Conservation (phyloP, 1,140 invertebrate genomes). For the Drosophila takahashii region DNA sequence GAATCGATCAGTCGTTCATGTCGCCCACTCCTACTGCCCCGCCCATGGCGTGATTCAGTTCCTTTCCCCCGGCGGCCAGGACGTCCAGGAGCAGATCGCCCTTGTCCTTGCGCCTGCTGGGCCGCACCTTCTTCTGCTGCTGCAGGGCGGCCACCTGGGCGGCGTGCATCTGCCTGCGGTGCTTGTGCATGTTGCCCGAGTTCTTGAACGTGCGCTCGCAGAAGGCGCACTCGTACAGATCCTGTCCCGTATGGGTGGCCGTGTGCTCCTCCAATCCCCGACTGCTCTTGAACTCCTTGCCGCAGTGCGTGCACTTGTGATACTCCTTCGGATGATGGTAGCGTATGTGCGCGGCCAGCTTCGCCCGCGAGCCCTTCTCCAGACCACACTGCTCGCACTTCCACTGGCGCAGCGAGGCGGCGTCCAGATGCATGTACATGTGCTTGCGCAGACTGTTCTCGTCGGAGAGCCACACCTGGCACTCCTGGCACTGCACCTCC, state of each 20-base stretch:
- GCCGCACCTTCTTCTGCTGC: constrained; percentile 43
- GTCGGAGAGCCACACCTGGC: constrained; percentile 48
- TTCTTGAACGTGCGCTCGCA: constrained; percentile 67
- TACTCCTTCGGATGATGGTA: constrained; percentile 59
- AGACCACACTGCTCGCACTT: constrained; percentile 57
- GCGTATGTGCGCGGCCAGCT: constrained; percentile 48
- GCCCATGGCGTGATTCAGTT: not conserved
- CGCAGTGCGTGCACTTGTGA: constrained; percentile 57
- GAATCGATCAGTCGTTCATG: constrained; percentile 33
- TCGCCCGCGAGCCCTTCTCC: constrained; percentile 32
- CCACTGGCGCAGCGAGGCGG: constrained; percentile 42
- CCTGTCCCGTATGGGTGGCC: constrained; percentile 63
- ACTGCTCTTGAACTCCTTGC: constrained; percentile 59
- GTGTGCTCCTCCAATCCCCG: constrained; percentile 64
- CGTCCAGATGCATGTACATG: constrained; percentile 55
- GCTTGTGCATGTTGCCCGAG: constrained; percentile 68
- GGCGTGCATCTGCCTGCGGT: constrained; percentile 62
- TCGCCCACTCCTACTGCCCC: not conserved
- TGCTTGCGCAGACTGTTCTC: constrained; percentile 59
- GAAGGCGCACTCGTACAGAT: constrained; percentile 68
- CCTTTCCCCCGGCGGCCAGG: constrained; percentile 11
- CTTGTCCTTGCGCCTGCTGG: constrained; percentile 47
- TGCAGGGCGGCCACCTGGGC: constrained; percentile 54
- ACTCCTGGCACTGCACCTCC: constrained; percentile 50
- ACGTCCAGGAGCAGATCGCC: constrained; percentile 26